phyloP scores from a whole-genome alignment of 2,113 vertebrate genomes.

The Empidonax traillii region DNA sequence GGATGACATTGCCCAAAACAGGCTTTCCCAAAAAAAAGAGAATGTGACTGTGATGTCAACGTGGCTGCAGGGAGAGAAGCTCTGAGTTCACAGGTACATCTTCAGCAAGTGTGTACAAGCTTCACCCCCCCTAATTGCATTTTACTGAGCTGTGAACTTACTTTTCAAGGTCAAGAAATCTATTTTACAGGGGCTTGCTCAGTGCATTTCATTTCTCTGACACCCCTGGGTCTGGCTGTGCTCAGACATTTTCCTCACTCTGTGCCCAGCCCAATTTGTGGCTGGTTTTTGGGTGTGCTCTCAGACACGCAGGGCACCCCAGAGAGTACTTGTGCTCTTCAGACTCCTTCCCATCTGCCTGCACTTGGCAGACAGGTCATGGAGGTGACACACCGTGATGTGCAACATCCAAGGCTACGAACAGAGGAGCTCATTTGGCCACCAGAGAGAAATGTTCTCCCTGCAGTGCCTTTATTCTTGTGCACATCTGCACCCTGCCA shows the following conservation, averaged over 20 bases:
- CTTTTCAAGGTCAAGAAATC: slow-evolving; percentile 28
- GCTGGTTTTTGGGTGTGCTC: background rate
- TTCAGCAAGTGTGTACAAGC: background rate
- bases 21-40: background rate
- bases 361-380: slow-evolving; percentile 3
- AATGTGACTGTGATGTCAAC: background rate
- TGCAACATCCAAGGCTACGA: background rate
- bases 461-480: background rate
- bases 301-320: background rate
- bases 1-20: background rate
- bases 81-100: background rate
- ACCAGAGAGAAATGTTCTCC: background rate
- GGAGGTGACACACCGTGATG: background rate
- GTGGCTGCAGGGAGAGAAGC: background rate
- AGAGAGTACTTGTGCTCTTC: background rate
- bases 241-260: background rate
- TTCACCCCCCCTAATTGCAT: background rate
- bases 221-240: background rate
- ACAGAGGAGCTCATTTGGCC: background rate
- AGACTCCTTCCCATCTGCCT: slow-evolving; percentile 24
- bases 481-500: background rate
- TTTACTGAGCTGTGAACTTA: background rate
- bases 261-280: background rate
- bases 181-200: slow-evolving; percentile 21
- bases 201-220: background rate